These are phyloP conservation scores for Siniperca undulata DNA, from an alignment of 2,797 vertebrate species.

Conservation along the genomic window DNA sequence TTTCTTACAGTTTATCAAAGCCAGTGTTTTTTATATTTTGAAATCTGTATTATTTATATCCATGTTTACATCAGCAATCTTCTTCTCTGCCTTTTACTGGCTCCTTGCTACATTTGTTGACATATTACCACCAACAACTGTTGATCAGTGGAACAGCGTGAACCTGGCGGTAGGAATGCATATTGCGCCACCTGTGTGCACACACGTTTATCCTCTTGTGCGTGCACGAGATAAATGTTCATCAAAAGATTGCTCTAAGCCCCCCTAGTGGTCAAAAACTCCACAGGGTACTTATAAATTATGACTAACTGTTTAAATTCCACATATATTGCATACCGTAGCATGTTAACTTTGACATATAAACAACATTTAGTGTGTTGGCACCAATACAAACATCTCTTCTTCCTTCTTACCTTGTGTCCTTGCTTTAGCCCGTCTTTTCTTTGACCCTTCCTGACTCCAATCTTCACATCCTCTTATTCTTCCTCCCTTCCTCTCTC, in stretches of 20 bases:
- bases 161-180: too few species aligned
- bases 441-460: neutral
- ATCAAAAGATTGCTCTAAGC: neutral
- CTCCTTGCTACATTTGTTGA: too few species aligned
- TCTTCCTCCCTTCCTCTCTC: neutral
- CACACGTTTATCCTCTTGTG: too few species aligned
- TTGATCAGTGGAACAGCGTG: too few species aligned
- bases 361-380: neutral
- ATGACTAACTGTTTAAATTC: too few species aligned
- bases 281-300: neutral
- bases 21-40: too few species aligned
- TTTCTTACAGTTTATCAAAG: too few species aligned
- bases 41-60: too few species aligned
- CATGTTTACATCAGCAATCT: too few species aligned
- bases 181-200: too few species aligned
- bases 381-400: neutral
- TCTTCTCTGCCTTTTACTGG: too few species aligned
- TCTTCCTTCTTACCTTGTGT: neutral
- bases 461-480: neutral
- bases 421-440: neutral
- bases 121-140: too few species aligned
- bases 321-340: neutral
- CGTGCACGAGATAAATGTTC: neutral
- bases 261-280: neutral
- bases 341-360: neutral